Base-by-base conservation (phyloP, 2,888 invertebrate genomes). In the Amphiduros pacificus region DNA sequence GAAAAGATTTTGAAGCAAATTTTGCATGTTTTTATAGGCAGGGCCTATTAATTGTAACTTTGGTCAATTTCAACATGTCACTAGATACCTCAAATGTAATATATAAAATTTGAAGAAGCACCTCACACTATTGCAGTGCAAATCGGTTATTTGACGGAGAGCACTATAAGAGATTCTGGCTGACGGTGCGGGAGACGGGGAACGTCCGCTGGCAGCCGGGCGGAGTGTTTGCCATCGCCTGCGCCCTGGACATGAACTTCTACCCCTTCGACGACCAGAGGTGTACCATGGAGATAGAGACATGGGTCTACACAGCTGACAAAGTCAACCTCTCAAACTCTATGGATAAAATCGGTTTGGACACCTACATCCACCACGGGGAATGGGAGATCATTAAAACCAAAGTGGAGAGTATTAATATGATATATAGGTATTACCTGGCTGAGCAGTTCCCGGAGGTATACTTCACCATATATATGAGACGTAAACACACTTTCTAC, bases 311-410 rank as follows among this genome's bases (percentile, higher is more conserved):
- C 54, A 68, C 70, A 14, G 55, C 62, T 14, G 63, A 65, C n/a
- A 56, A 68, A 50, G 61, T 72, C 22, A 69, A 64, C 32, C 62
- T 71, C 5, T 60, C 55, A 17, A 48, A 28, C 26, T 55, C 53
- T 17, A 20, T 24, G 20, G 17, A 40, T 22, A 22, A 11, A 11
- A 49, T 57, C 6, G 56, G 55, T 22, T 54, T 61, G 31, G 66
- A 66, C 17, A 64, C 64, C 6, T 74, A 71, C 55, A 55, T 62
- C 22, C 61, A 58, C 24, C 71, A 74, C 56, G 73, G 73, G 5
- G 73, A 74, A 54, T 74, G 74, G 74, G 63, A 62, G 3, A 66
- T 74, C 11, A 55, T 67, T 9, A 54, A 54, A n/a, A 70, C 70
- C 2, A 50, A 53, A 28, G 65, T 67, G 2, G 50, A 22, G 9